phyloP scores from a whole-genome alignment of 2,888 invertebrate species.

The Marronus borbonicus region DNA sequence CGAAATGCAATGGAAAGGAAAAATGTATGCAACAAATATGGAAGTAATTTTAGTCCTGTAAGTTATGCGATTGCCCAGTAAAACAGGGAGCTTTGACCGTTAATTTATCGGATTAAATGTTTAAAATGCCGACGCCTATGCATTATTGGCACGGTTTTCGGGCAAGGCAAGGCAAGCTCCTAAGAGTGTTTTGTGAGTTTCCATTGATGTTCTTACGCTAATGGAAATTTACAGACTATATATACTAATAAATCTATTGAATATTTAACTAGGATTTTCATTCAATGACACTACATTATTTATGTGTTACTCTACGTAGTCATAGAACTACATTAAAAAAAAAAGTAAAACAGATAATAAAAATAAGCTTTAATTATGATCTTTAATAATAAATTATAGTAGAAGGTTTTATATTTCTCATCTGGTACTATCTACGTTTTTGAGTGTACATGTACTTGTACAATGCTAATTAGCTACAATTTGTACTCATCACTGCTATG shows the following conservation, averaged over 20 bases:
- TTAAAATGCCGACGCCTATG: not conserved
- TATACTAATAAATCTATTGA: not conserved
- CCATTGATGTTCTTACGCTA: not conserved
- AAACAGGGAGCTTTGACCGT: not conserved
- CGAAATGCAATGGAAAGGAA: not conserved
- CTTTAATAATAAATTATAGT: too few relatives aligned
- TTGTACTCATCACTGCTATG: too few relatives aligned
- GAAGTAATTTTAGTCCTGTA: not conserved
- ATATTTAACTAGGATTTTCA: not conserved
- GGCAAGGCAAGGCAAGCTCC: not conserved
- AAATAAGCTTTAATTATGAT: too few relatives aligned
- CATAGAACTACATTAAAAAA: too few relatives aligned
- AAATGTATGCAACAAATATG: not conserved
- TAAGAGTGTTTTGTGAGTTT: not conserved
- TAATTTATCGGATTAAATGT: not conserved
- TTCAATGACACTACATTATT: not conserved
- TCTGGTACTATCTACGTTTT: too few relatives aligned
- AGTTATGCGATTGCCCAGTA: not conserved
- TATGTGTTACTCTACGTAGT: too few relatives aligned
- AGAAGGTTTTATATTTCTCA: too few relatives aligned
- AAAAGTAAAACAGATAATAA: too few relatives aligned
- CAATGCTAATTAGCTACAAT: too few relatives aligned
- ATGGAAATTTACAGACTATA: not conserved
- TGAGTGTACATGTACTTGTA: too few relatives aligned
- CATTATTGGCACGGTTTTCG: constrained; percentile 1